Base-by-base conservation (phyloP, 92 coral and sea anemone species). In the Heteractis magnifica region DNA sequence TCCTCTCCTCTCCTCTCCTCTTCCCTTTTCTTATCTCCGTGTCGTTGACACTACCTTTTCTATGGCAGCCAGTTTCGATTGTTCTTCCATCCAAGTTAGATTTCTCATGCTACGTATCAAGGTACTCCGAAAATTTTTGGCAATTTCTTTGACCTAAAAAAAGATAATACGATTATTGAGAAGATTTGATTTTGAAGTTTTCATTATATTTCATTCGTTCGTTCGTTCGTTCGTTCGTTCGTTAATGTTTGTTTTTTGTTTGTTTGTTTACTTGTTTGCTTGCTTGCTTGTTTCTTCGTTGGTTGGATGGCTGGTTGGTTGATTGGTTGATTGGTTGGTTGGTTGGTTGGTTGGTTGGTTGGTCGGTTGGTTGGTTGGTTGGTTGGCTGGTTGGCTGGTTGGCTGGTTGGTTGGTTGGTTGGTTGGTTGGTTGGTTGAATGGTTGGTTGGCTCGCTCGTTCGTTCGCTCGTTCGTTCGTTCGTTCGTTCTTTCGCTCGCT, bases 51-150 rank as follows among this genome's bases (percentile, higher is more conserved):
- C 5, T 6, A 91, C 92, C 92, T 91, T 91, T 64, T 62, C 85
- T n/a, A 73, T 86, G 16, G 92, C 90, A 64, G 77, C 85, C 68
- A 72, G 23, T 34, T 71, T 78, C 1, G 94, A 86, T 18, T 76
- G 77, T 19, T 62, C 84, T 51, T 92, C 98, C 92, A 91, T 89
- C 94, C 94, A 91, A 56, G 83, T 72, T 15, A 81, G 65, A 2
- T 50, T 16, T 65, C 76, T 79, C 77, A 91, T 79, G 49, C 52
- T 86, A 26, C 78, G 80, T 20, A 71, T 88, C 56, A 91, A 89
- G 10, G 90, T 83, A 9, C 68, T 80, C 7, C 90, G 86, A 20
- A 91, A 71, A n/a, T 86, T 86, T 65, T 65, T 83, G 18, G 77
- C 81, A n/a, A 91, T 86, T 56, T 77, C 87, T 79, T 71, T 86